Evolutionary conservation across 2,797 vertebrate species (phyloP), one percentile per base, ranked within the genome.

Genomic region (Smutsia gigantea): DNA sequence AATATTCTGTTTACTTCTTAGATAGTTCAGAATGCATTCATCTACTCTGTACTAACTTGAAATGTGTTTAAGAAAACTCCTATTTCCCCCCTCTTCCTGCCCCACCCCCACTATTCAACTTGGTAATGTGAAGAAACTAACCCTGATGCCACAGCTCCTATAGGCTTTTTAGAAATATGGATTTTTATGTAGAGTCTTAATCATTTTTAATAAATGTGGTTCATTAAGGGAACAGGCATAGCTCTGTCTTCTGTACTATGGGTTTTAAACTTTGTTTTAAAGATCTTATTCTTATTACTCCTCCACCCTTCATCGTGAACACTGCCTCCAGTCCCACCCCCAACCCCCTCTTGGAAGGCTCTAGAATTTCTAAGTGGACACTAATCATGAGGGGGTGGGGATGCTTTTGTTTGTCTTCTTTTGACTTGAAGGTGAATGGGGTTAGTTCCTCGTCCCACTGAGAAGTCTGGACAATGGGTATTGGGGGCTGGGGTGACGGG

Each of bases 181-280:
- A 96, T 97, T 96, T 97, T 95, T 98, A 96, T 98, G 98, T 99
- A 98, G 53, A 98, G 96, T 79, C 87, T 82, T 97, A 97, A 97
- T 98, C 89, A 97, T 98, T 99, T 99, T 98, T 98, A 99, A 99
- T 99, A 99, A 99, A 99, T 97, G 98, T 99, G 92, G 90, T 98
- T 96, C 96, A 86, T 96, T 94, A 95, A 96, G 97, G 96, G 85
- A 96, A 78, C 53, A 13, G 78, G 42, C 75, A 42, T 2, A 64
- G 39, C 49, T 96, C 87, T 91, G 90, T 97, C 37, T 97, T 74
- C 97, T 94, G 93, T 97, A 63, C 42, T 11, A 3, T 31, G 85
- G 69, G 15, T 63, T 93, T 81, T 87, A 39, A 29, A 42, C 21
- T 64, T 87, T 68, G 31, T 34, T 74, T 83, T 18, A 14, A 69